phyloP scores from a whole-genome alignment of 2,797 vertebrate genomes.

The Onychomys leucogaster region DNA sequence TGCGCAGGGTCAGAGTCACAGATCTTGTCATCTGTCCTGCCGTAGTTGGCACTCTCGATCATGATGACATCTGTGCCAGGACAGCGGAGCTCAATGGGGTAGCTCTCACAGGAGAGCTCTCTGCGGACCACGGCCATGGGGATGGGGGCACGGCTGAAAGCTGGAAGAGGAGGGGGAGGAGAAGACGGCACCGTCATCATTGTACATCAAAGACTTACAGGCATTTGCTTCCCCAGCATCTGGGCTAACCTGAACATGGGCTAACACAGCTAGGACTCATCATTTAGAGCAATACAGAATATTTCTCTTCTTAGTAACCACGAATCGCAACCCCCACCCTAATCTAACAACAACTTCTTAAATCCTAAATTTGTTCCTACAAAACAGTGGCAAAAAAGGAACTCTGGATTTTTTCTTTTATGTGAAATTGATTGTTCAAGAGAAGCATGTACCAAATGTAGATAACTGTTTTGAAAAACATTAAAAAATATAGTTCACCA shows the following conservation, averaged over 20 bases:
- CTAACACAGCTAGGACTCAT: neutral
- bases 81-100: conserved; percentile 98
- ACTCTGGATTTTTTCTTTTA: neutral
- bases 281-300: neutral
- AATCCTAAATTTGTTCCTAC: neutral
- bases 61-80: conserved; percentile 99
- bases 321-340: neutral
- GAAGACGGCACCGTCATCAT: too few species aligned
- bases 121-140: conserved; percentile 99
- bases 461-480: neutral
- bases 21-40: conserved; percentile 99
- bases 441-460: neutral
- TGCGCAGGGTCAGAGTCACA: conserved; percentile 99
- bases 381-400: neutral
- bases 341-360: neutral
- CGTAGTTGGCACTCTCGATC: conserved; percentile 99
- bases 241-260: neutral
- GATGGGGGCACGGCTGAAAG: conserved; percentile 96
- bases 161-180: conserved; percentile 87
- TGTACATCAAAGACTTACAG: rapidly evolving
- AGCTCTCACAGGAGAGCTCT: conserved; percentile 98
- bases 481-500: neutral
- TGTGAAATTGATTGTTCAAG: neutral
- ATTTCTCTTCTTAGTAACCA: neutral
- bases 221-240: neutral